Conservation (phyloP, 2,113 vertebrate species). For the Limnothrissa miodon region DNA sequence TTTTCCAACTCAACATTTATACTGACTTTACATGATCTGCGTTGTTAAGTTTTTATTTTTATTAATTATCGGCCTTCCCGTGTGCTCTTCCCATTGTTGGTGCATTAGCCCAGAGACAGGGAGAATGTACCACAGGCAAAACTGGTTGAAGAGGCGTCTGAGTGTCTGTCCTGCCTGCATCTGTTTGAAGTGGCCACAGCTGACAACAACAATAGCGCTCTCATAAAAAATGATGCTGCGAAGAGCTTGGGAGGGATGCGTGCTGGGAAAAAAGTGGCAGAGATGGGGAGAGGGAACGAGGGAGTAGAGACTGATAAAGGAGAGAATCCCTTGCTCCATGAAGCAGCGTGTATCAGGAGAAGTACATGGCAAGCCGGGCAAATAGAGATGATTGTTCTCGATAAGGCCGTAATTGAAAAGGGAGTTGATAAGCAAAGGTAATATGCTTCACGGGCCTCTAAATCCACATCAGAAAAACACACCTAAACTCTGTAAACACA, state of each 20-base stretch:
- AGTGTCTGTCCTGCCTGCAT: neutral
- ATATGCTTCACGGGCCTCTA: neutral
- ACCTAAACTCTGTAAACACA: neutral
- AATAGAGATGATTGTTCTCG: constrained; percentile 67
- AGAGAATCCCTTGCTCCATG: constrained; percentile 38
- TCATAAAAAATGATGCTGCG: neutral
- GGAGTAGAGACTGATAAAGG: constrained; percentile 6
- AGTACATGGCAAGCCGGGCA: constrained; percentile 37
- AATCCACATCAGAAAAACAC: neutral
- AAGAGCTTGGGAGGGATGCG: neutral
- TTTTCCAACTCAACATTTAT: no score
- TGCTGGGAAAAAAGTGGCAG: neutral
- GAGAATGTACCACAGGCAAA: no score
- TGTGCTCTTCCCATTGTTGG: no score
- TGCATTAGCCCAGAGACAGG: no score
- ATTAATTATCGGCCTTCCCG: no score
- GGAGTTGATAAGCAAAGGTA: constrained; percentile 57
- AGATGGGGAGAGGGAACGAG: neutral
- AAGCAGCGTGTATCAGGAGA: constrained; percentile 52
- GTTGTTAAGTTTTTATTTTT: no score
- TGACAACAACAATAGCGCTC: neutral
- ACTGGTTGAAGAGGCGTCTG: neutral
- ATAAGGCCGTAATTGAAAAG: constrained; percentile 64
- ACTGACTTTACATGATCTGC: no score
- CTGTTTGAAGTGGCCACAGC: neutral